Evolutionary conservation across 2,113 vertebrate genomes (phyloP), one percentile per base, ranked within the genome.

Genomic region (Megaceryle maxima): DNA sequence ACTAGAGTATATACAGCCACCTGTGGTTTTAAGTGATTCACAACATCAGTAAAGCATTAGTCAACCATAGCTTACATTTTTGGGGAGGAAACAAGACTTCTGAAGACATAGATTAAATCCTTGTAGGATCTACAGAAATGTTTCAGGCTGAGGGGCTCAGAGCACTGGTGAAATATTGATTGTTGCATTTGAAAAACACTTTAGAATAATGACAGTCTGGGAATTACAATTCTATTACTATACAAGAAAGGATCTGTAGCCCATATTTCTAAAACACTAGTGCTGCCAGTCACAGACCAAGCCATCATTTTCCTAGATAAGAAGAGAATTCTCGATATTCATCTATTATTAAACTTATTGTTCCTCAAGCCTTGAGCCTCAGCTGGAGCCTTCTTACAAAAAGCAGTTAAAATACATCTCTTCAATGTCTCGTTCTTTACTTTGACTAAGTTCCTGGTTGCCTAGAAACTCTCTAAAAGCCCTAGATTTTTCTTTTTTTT

Each of bases 391-490:
- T 74, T 76, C 69, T 74, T 31, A 26, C 4, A 70, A 88, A 77
- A 90, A 77, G 1, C 19, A 74, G 77, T 43, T 64, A 44, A 75
- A 82, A 76, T 13, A 10, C 20, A 26, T 63, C 33, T 69, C 73
- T 68, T 60, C 43, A 50, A 16, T 17, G 20, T 67, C 80, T 87
- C 21, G 4, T 31, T 62, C 80, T 75, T 92, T 33, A 68, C 69
- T 83, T 82, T 68, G 35, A 66, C 88, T 37, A 81, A 87, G 62
- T 91, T 90, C 44, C n/a, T 81, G 28, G 92, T 96, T 97, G 95
- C 95, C 91, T 96, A 85, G 96, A 94, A 96, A 96, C 86, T 92
- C 95, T 48, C 37, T 25, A 31, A 55, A 90, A 84, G 43, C 84
- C 62, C 29, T 84, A 57, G 39, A 73, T 67, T 83, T 76, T 74